Evolutionary conservation across 2,113 vertebrate species (phyloP), one percentile per base, ranked within the genome.

Genomic region (Colaptes auratus): DNA sequence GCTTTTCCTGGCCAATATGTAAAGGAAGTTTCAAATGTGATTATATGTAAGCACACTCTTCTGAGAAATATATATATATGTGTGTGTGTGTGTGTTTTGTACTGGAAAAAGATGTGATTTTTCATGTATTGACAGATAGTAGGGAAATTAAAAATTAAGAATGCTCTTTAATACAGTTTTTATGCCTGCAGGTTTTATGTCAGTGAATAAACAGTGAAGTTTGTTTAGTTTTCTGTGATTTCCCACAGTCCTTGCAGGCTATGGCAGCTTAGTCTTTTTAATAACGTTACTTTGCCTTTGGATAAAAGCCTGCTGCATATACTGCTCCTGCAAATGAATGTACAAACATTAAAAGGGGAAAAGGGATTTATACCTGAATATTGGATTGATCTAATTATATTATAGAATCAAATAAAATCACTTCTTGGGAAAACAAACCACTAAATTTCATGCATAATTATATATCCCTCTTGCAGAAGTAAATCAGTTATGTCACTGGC

Each of bases 241-340:
- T 94, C 76, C 81, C 91, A 31, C 24, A 89, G 44, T 75, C n/a
- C 75, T 96, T 83, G 58, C 48, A 83, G 79, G 53, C 91, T 89
- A 80, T 48, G 56, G 58, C 15, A 89, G 82, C 79, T 92, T 88
- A 92, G 48, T 86, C 72, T 95, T 95, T 92, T 97, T 92, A 97
- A 92, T 92, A 95, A 95, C 72, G 58, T 77, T 91, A 69, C 76
- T 95, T 93, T 91, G 79, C 94, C 85, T 91, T 83, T 81, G 93
- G 91, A 97, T 88, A 93, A 89, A 81, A 94, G 36, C 30, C 79
- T 86, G 2, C 64, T 86, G 65, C 48, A 64, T 50, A 31, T 31
- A 74, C 39, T 65, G 85, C 65, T 48, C 86, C 79, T 75, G 69
- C 79, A 93, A 88, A 83, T 44, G 72, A 91, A 81, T 65, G 61